Evolutionary conservation across 2,113 vertebrate genomes (phyloP).

Genomic region (Chloebia gouldiae): DNA sequence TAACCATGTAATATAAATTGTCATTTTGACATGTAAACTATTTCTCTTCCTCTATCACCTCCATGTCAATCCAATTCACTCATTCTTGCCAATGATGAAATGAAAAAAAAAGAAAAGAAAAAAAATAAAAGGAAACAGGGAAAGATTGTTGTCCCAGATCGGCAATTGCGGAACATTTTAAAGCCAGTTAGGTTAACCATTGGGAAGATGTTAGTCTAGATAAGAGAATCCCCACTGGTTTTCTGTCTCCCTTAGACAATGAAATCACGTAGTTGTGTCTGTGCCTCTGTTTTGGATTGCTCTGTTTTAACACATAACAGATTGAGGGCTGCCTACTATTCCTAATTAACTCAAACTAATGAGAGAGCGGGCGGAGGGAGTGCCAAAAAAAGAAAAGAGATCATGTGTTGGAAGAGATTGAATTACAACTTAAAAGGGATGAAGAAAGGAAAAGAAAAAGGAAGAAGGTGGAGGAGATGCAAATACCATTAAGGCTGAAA

Average conservation of each 20-base stretch:
- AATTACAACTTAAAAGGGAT: constrained; percentile 43
- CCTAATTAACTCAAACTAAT: constrained; percentile 83
- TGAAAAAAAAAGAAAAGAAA: constrained; percentile 14
- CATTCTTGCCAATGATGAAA: constrained; percentile 62
- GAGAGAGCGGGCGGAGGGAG: constrained; percentile 44
- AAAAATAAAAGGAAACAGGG: constrained; percentile 40
- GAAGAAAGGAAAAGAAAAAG: neutral
- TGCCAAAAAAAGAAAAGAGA: constrained; percentile 27
- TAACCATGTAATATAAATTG: constrained; percentile 77
- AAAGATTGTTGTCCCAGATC: constrained; percentile 60
- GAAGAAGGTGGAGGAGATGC: neutral
- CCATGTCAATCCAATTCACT: constrained; percentile 75
- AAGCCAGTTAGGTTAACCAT: constrained; percentile 75
- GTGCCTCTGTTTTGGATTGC: constrained; percentile 72
- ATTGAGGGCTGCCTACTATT: constrained; percentile 72
- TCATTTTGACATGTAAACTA: constrained; percentile 80
- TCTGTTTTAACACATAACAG: constrained; percentile 67
- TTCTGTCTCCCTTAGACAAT: constrained; percentile 85
- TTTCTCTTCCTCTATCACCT: constrained; percentile 80
- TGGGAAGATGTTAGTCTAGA: constrained; percentile 82
- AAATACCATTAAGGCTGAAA: neutral
- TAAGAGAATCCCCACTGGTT: constrained; percentile 82
- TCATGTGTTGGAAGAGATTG: constrained; percentile 30
- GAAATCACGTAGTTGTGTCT: constrained; percentile 81
- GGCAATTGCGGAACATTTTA: constrained; percentile 63